Percentiles rank a stretch among this genome's conserved stretches.
phyloP scores from a whole-genome alignment of 2,797 vertebrate species.

The Anolis apletophallus region DNA sequence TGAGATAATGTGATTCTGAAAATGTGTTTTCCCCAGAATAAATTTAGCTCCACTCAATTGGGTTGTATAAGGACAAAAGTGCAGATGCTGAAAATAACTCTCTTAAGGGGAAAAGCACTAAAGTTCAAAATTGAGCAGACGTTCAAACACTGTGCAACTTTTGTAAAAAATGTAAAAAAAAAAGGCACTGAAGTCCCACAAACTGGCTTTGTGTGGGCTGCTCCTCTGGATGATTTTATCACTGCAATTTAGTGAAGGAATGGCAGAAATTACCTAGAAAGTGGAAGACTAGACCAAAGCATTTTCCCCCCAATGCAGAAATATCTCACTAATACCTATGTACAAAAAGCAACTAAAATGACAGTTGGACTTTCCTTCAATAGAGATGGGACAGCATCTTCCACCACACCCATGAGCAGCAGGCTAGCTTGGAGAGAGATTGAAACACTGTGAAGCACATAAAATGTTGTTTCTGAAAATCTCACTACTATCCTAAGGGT shows the following conservation, averaged over 20 bases:
- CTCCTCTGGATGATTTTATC: not conserved
- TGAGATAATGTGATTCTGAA: constrained; percentile 47
- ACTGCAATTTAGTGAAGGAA: not conserved
- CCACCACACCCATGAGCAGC: not conserved
- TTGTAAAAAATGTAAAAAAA: not conserved
- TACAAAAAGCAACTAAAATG: not conserved
- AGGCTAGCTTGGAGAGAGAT: not conserved
- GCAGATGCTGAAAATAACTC: constrained; percentile 45
- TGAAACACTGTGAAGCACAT: not conserved
- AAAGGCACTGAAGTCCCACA: not conserved
- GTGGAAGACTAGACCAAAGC: not conserved
- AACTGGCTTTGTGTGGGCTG: not conserved
- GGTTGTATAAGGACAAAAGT: constrained; percentile 54
- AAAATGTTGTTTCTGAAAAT: not conserved
- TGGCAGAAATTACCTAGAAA: not conserved
- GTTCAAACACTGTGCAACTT: not conserved
- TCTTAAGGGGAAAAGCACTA: not conserved
- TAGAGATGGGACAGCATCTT: not conserved
- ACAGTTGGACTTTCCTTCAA: not conserved
- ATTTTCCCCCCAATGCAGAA: not conserved
- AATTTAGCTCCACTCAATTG: constrained; percentile 38
- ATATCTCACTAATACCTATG: too few species aligned
- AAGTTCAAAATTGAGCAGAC: not conserved
- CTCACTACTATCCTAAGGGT: not conserved
- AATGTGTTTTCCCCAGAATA: constrained; percentile 39